Evolutionary conservation across 2,113 vertebrate species (phyloP).

Genomic region (Pseudonaja textilis): DNA sequence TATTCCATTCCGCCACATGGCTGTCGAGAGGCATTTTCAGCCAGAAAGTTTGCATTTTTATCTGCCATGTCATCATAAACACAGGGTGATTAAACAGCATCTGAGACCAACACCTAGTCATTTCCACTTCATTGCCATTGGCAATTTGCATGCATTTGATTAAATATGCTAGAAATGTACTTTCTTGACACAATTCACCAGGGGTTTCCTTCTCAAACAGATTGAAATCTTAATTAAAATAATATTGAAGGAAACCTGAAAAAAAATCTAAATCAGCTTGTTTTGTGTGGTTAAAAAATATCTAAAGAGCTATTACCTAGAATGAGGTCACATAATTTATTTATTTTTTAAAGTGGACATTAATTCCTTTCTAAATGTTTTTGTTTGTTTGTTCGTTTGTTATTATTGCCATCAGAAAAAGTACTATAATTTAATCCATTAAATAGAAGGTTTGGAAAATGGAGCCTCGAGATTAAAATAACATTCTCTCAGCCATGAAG

Average conservation of each 20-base stretch:
- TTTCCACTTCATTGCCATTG: slow-evolving; percentile 23
- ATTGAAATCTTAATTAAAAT: slow-evolving; percentile 29
- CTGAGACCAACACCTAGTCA: background rate
- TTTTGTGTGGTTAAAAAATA: background rate
- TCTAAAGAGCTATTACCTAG: background rate
- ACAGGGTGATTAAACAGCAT: slow-evolving; percentile 2
- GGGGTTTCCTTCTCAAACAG: slow-evolving; percentile 11
- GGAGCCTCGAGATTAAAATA: background rate
- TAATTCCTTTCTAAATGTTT: background rate
- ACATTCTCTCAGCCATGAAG: background rate
- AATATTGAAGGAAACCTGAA: background rate
- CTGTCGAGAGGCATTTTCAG: slow-evolving; percentile 22
- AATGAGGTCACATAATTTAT: background rate
- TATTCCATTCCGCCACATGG: slow-evolving; percentile 5
- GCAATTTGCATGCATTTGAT: slow-evolving; percentile 29
- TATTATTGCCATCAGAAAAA: background rate
- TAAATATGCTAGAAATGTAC: slow-evolving; percentile 26
- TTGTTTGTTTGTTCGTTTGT: background rate
- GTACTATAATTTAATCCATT: background rate
- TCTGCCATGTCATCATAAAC: background rate
- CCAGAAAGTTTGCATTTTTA: slow-evolving; percentile 5
- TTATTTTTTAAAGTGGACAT: background rate
- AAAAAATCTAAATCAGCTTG: background rate
- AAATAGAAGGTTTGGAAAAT: background rate
- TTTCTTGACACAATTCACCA: slow-evolving; percentile 5